Evolutionary conservation across 2,113 vertebrate species (phyloP).

Genomic region (Stegostoma tigrinum): DNA sequence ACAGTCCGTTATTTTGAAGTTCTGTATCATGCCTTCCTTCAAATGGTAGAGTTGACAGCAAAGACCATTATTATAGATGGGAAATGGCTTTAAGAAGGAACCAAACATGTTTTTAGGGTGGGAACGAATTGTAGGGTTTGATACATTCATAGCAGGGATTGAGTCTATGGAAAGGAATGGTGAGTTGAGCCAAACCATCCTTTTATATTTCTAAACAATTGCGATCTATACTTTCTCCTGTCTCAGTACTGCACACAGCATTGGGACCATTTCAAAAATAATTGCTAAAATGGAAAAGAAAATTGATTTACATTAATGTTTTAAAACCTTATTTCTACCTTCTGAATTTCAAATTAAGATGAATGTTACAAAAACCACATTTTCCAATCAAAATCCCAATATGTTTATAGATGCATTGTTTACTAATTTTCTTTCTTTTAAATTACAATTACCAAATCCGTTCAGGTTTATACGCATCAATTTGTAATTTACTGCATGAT

Average conservation of each 20-base stretch:
- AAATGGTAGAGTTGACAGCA: not conserved
- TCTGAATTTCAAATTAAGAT: conserved; percentile 22
- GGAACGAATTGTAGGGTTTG: not conserved
- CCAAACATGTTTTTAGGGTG: not conserved
- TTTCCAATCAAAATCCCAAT: conserved; percentile 18
- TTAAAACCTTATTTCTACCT: not conserved
- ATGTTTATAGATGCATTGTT: conserved; percentile 30
- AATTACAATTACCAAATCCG: conserved; percentile 32
- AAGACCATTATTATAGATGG: not conserved
- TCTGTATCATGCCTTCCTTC: not conserved
- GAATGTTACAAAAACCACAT: not conserved
- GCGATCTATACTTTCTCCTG: not conserved
- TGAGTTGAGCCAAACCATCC: not conserved
- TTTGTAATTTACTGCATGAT: conserved; percentile 37
- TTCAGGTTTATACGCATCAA: conserved; percentile 23
- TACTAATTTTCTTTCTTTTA: conserved; percentile 17
- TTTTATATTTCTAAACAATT: not conserved
- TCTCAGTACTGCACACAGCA: not conserved
- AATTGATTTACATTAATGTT: not conserved
- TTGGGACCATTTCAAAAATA: not conserved
- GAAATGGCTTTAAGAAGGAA: not conserved
- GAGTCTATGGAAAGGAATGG: not conserved
- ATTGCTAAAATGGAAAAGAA: not conserved
- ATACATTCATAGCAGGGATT: not conserved
- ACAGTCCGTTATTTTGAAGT: not conserved